Conservation (phyloP, 2,113 vertebrate genomes). For the Lathamus discolor region DNA sequence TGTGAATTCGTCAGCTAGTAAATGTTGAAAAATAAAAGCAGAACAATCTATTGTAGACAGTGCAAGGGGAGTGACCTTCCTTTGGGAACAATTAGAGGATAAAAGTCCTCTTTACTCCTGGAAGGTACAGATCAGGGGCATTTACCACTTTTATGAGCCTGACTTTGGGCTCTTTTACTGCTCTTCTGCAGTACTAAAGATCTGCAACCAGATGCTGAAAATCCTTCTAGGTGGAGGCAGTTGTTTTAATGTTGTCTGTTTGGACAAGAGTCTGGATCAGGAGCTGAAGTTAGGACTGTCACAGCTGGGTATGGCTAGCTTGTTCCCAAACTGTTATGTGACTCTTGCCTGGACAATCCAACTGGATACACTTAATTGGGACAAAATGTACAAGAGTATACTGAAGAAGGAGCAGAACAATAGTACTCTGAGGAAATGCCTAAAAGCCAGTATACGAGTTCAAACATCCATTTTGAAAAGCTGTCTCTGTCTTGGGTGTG, state of each 20-base stretch:
- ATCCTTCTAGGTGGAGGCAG: neutral
- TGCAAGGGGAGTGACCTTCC: neutral
- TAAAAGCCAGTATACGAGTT: neutral
- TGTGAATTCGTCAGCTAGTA: neutral
- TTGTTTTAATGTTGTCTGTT: neutral
- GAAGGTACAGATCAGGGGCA: fast-evolving
- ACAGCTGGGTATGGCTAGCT: neutral
- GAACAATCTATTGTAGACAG: neutral
- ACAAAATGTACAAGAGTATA: neutral
- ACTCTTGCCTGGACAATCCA: neutral
- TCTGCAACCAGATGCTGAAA: neutral
- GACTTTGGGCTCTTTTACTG: neutral
- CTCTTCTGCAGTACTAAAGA: neutral
- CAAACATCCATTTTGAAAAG: neutral
- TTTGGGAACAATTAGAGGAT: neutral
- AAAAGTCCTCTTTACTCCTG: neutral
- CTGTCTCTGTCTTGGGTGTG: neutral
- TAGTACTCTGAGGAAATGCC: neutral
- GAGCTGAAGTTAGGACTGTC: neutral
- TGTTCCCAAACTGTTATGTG: neutral
- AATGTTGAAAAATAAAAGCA: neutral
- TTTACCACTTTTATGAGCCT: neutral
- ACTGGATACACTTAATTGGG: neutral
- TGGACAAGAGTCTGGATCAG: neutral
- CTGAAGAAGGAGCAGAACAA: neutral